Evolutionary conservation across 2,888 invertebrate genomes (phyloP).

Genomic region (Meghimatium bilineatum): DNA sequence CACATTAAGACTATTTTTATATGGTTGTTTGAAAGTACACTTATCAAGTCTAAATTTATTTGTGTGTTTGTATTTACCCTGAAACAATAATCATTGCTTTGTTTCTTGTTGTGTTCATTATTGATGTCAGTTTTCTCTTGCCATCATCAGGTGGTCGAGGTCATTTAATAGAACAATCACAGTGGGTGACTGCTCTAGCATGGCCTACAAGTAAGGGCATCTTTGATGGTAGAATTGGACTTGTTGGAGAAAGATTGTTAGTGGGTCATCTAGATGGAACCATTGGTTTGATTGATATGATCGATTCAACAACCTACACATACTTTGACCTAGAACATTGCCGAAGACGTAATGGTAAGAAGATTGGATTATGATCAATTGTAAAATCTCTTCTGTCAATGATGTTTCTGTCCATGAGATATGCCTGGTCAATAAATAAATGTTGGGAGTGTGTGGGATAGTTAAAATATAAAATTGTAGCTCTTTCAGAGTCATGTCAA

Average conservation of each 20-base stretch:
- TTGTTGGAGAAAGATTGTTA: slow-evolving; percentile 77
- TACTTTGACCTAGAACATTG: slow-evolving; percentile 72
- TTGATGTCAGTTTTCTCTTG: background rate
- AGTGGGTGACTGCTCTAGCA: slow-evolving; percentile 77
- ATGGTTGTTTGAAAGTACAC: no score
- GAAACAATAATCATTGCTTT: no score
- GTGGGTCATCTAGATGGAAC: slow-evolving; percentile 81
- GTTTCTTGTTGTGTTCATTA: no score
- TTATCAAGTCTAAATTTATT: no score
- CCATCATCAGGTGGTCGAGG: slow-evolving; percentile 77
- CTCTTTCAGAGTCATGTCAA: background rate
- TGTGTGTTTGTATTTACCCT: no score
- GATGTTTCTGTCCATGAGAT: no score
- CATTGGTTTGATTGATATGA: slow-evolving; percentile 70
- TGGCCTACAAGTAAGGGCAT: slow-evolving; percentile 78
- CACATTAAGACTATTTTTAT: no score
- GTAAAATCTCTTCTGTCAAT: no score
- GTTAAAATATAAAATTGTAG: background rate
- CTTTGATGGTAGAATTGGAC: slow-evolving; percentile 71
- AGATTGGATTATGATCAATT: no score
- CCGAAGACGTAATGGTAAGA: slow-evolving; percentile 61
- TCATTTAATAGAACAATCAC: slow-evolving; percentile 76
- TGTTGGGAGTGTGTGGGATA: no score
- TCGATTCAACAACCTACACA: slow-evolving; percentile 67
- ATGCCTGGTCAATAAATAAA: no score